These are phyloP conservation scores for Cepaea hortensis DNA, from an alignment of 2,888 invertebrate species.

Conservation along the genomic window DNA sequence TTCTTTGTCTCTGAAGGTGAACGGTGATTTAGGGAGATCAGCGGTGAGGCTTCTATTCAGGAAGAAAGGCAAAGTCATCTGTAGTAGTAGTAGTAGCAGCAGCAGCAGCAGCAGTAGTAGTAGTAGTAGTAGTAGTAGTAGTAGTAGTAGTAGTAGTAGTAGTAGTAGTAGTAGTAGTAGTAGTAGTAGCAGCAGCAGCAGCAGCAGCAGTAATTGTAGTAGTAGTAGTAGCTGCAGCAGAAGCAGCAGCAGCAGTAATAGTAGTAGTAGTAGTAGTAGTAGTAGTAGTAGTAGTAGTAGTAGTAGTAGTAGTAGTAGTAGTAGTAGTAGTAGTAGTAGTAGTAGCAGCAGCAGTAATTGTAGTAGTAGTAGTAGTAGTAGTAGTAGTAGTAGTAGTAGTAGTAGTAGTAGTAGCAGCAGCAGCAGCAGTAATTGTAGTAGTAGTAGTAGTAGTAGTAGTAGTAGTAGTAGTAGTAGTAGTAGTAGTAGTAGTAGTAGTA, in stretches of 20 bases:
- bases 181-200: neutral
- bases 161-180: neutral
- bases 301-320: neutral
- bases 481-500: too few relatives aligned
- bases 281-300: neutral
- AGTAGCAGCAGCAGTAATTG: too few relatives aligned
- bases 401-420: too few relatives aligned
- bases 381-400: too few relatives aligned
- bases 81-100: neutral
- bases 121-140: neutral
- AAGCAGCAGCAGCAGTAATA: neutral
- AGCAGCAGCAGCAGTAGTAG: neutral
- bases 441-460: too few relatives aligned
- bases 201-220: neutral
- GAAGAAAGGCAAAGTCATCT: neutral
- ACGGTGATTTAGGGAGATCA: too few relatives aligned
- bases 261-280: neutral
- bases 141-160: neutral
- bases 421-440: too few relatives aligned
- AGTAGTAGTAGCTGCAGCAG: neutral
- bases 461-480: too few relatives aligned
- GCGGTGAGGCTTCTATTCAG: neutral
- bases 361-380: too few relatives aligned
- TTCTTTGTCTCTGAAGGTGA: too few relatives aligned
- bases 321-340: neutral